Conservation (phyloP, 1,140 invertebrate species). For the Hestina assimilis region DNA sequence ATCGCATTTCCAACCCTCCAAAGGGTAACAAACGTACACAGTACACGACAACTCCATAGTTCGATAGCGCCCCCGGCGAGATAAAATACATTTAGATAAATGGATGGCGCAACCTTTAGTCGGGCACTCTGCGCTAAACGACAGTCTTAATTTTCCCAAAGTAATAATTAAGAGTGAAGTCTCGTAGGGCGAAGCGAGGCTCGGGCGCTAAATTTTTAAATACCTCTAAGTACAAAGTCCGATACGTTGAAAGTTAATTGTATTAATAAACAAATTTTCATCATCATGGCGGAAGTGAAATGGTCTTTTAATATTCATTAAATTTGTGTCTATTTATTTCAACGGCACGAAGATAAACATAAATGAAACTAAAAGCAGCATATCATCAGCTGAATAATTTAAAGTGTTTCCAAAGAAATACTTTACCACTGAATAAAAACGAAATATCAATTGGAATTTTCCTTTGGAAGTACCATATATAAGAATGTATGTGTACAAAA, state of each 20-base stretch:
- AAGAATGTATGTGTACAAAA: too few relatives aligned
- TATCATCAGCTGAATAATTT: background rate
- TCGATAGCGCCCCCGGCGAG: constrained; percentile 50
- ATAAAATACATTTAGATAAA: constrained; percentile 77
- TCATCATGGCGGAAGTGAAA: constrained; percentile 28
- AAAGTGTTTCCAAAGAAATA: too few relatives aligned
- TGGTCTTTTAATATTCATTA: constrained; percentile 11
- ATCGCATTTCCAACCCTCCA: constrained; percentile 23
- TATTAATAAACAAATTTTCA: constrained; percentile 55
- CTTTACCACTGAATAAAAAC: too few relatives aligned
- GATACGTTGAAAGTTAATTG: constrained; percentile 69
- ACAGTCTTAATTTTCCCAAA: constrained; percentile 80
- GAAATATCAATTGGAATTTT: too few relatives aligned
- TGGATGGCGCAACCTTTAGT: constrained; percentile 65
- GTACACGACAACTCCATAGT: constrained; percentile 37
- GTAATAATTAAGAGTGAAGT: constrained; percentile 80
- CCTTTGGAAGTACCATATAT: too few relatives aligned
- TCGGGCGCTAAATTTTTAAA: constrained; percentile 73
- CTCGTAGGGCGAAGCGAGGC: constrained; percentile 56
- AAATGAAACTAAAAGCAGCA: constrained; percentile 1
- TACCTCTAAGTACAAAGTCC: constrained; percentile 70
- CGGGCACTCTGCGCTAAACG: constrained; percentile 71
- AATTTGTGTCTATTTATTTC: background rate
- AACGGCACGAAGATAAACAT: too few relatives aligned
- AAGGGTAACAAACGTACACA: constrained; percentile 19